phyloP scores from a whole-genome alignment of 2,113 vertebrate species.

The Apteryx mantelli region DNA sequence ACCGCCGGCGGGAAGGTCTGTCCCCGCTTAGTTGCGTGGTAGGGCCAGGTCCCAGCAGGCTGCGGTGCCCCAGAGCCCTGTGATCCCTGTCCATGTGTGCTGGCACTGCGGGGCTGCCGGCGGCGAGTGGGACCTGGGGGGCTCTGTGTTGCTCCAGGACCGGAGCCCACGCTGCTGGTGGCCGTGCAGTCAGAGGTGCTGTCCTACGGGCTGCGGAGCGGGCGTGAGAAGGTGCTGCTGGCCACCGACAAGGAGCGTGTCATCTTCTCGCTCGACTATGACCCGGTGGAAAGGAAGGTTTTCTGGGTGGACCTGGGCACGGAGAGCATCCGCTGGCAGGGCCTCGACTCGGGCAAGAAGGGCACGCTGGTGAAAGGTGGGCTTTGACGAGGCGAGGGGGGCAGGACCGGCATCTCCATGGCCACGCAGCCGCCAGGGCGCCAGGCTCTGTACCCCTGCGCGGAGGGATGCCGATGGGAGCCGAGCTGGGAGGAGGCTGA shows the following conservation, averaged over 20 bases:
- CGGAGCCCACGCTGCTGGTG: slow-evolving; percentile 84
- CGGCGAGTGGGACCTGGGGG: not conserved
- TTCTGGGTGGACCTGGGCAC: slow-evolving; percentile 90
- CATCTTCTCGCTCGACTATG: slow-evolving; percentile 88
- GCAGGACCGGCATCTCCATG: not conserved
- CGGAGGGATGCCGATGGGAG: not conserved
- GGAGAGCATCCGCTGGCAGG: slow-evolving; percentile 88
- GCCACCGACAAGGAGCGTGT: slow-evolving; percentile 70
- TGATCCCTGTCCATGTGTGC: not conserved
- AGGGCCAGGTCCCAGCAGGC: not conserved
- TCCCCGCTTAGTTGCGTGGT: not conserved
- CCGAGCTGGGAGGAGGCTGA: not conserved
- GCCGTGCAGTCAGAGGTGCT: slow-evolving; percentile 85
- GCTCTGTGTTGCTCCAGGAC: slow-evolving; percentile 57
- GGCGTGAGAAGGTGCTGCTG: slow-evolving; percentile 77
- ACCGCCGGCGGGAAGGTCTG: not conserved
- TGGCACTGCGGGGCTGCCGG: not conserved
- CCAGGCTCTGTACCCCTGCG: not conserved
- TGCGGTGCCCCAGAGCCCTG: accelerated
- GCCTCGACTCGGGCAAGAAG: slow-evolving; percentile 68
- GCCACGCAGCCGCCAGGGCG: not conserved
- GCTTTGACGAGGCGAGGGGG: not conserved
- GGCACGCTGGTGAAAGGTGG: slow-evolving; percentile 89
- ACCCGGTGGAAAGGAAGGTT: slow-evolving; percentile 79
- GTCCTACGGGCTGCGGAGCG: slow-evolving; percentile 80